Evolutionary conservation across 2,888 invertebrate species (phyloP), one percentile per base, ranked within the genome.

Genomic region (Brachycybe producta): DNA sequence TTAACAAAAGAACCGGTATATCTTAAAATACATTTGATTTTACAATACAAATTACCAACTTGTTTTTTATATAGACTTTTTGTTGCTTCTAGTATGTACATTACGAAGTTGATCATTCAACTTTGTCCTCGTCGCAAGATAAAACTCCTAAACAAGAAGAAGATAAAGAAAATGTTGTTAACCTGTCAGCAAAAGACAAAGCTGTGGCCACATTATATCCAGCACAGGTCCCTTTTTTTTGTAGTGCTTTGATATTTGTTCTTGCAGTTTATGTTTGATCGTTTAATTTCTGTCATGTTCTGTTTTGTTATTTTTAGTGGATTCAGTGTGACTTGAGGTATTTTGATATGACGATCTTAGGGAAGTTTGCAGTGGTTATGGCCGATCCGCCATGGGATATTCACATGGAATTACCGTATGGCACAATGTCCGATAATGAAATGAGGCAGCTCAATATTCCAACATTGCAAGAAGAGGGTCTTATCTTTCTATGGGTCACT

Each of bases 341-440:
- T 62, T 75, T 90, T 46, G 88, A 91, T 62, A 88, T 91, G 85
- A 82, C 84, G 0, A 83, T 85, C 46, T 71, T 92, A 63, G 90
- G 85, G n/a, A 95, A 97, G 71, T 97, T 94, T 71, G 87, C 94
- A 0, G 94, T 97, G 2, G 88, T 97, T 57, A 97, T 97, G 97
- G 95, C 95, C 28, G 92, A 94, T 68, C 94, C 94, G 0, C 97
- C 95, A 0, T 97, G 95, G 97, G 97, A 97, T 64, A 97, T 97
- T 58, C 95, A 97, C 67, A 97, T 97, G 95, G 95, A 97, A 68
- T 72, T 97, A 40, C 95, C 95, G 0, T 97, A 97, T 66, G 97
- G 94, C 1, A 97, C 95, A 0, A 91, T 97, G 90, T 91, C 91
- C 0, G 95, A 97, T 64, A 94, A 95, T 65, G 95, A 97, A 73